Evolutionary conservation across 2,888 invertebrate species (phyloP), one percentile per base, ranked within the genome.

Genomic region (Entomobrya multifasciata): DNA sequence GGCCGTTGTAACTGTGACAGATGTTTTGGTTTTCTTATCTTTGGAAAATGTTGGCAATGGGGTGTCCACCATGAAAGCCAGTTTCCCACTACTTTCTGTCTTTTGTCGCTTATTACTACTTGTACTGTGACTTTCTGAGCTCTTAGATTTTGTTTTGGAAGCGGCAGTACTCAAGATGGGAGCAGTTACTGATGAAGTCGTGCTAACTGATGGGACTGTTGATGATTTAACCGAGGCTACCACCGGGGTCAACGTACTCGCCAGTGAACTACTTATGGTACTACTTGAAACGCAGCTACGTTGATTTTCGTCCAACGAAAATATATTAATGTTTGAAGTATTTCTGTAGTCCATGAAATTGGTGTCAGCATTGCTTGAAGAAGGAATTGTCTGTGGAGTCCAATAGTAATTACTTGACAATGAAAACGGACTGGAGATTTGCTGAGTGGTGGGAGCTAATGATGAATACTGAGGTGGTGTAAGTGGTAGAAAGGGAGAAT

Each of bases 401-500:
- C 86, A 86, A 57, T 79, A 80, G 22, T 80, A 86, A 55, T 70
- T 86, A 49, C 41, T 83, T 6, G 83, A 52, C 15, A 76, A 36
- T n/a, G 86, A 60, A 41, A 80, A 79, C 0, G 86, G 62, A 65
- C 80, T 86, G 22, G 86, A 47, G 4, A 79, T 47, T 62, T 78
- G 70, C 5, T 85, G 85, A 22, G 11, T 65, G 17, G 27, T 1
- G 11, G 65, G 10, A 15, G 20, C 36, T 36, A 8, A 44, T 0
- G 80, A 47, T 8, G 85, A 72, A n/a, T 36, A 80, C 17, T 79
- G 85, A 11, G 79, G 74, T 10, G 88, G 88, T 3, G 86, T 82
- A 22, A 88, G 74, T 1, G 88, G 86, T 20, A 88, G 65, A 76
- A 79, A 86, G 13, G 84, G 77, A 6, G 72, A 57, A 5, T 72